Evolutionary conservation across 2,797 vertebrate genomes (phyloP).

Genomic region (Mormyrops boulengeri): DNA sequence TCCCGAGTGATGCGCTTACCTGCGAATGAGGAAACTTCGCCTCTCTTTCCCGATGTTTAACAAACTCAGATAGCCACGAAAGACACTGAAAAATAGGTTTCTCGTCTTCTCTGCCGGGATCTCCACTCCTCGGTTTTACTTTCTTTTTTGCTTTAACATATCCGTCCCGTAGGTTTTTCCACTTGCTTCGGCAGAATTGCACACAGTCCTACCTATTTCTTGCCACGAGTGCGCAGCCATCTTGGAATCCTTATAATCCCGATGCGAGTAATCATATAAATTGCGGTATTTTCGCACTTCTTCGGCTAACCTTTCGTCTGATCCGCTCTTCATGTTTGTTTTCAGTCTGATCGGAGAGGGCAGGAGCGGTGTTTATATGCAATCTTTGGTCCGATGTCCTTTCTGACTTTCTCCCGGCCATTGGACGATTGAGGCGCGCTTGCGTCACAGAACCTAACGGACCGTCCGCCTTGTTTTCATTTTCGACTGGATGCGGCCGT

Average conservation of each 20-base stretch:
- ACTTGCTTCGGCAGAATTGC: not conserved
- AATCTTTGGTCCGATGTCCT: not conserved
- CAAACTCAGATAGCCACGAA: not conserved
- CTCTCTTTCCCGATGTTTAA: not conserved
- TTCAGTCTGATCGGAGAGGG: not conserved
- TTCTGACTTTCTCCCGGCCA: not conserved
- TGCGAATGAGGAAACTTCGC: not conserved
- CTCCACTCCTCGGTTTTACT: not conserved
- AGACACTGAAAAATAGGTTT: not conserved
- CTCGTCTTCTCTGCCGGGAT: not conserved
- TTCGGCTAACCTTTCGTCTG: not conserved
- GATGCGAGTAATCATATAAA: not conserved
- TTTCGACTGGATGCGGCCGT: not conserved
- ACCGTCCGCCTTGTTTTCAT: not conserved
- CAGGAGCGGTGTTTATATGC: not conserved
- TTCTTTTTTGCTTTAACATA: not conserved
- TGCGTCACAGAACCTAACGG: not conserved
- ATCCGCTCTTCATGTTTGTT: not conserved
- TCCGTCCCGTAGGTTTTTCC: not conserved
- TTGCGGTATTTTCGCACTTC: not conserved
- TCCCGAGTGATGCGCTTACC: not conserved
- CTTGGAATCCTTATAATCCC: not conserved
- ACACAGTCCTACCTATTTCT: not conserved
- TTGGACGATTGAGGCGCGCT: not conserved
- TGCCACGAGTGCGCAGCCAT: not conserved